A percentile compares a stretch with the other conserved stretches of the same genome.
phyloP scores from a whole-genome alignment of 92 coral and sea anemone species.

The Ricordea florida region DNA sequence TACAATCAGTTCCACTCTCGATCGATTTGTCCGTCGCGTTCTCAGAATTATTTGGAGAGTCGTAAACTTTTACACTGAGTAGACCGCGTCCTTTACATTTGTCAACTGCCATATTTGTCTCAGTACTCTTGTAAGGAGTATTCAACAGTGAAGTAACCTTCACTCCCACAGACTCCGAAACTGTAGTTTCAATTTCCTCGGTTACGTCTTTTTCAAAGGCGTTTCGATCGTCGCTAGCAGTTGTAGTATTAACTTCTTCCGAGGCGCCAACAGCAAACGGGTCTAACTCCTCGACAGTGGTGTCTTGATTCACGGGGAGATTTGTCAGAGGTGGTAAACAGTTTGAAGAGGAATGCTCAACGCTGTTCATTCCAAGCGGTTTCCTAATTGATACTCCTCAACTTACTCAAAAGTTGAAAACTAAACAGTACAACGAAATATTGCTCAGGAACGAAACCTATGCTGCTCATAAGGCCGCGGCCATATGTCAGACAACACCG shows the following conservation, averaged over 20 bases:
- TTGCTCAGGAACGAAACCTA: not conserved
- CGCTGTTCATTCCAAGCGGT: not conserved
- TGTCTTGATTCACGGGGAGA: not conserved
- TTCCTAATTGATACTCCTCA: not conserved
- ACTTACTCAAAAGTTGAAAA: not conserved
- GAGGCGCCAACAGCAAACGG: slow-evolving; percentile 78
- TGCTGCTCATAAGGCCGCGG: not conserved
- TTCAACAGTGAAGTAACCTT: slow-evolving; percentile 22
- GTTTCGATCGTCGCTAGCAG: slow-evolving; percentile 17
- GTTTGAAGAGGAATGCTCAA: not conserved
- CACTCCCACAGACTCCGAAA: not conserved
- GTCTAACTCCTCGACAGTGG: slow-evolving; percentile 32
- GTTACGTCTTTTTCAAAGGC: not conserved
- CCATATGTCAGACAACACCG: not conserved
- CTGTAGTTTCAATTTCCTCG: not conserved
- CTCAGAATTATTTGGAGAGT: not conserved
- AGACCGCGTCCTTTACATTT: not conserved
- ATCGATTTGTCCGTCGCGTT: not conserved
- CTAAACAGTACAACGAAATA: not conserved
- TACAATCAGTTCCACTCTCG: not conserved
- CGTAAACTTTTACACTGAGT: not conserved
- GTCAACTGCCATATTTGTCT: slow-evolving; percentile 20
- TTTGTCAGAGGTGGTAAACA: slow-evolving; percentile 6
- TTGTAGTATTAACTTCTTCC: slow-evolving; percentile 75
- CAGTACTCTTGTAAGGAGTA: slow-evolving; percentile 13